These are phyloP conservation scores for Drosophila murphyi DNA, from an alignment of 1,140 invertebrate genomes.

Conservation along the genomic window DNA sequence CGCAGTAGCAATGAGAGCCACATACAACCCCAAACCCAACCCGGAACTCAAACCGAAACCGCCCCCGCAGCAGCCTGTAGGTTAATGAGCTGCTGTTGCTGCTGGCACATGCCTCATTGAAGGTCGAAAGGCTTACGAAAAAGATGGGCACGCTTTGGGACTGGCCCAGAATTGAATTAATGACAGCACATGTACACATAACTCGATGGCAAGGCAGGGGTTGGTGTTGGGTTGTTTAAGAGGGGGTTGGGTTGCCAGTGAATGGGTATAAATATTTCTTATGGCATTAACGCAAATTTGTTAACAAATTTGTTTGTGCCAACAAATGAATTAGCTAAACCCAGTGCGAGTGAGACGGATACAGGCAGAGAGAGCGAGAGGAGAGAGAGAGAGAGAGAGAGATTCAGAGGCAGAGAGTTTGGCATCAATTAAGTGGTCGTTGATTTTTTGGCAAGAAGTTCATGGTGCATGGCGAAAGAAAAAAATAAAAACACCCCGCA, in stretches of 20 bases:
- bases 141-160: constrained; percentile 18
- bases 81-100: constrained; percentile 71
- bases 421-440: constrained; percentile 68
- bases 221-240: no score
- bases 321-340: constrained; percentile 77
- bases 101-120: constrained; percentile 78
- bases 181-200: constrained; percentile 65
- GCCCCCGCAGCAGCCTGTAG: constrained; percentile 26
- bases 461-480: not conserved
- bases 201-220: not conserved
- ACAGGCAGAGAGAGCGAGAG: constrained; percentile 21
- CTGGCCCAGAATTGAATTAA: constrained; percentile 73
- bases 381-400: constrained; percentile 18
- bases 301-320: constrained; percentile 82
- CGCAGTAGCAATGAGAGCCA: constrained; percentile 51
- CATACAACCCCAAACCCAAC: not conserved
- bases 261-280: constrained; percentile 72
- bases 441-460: constrained; percentile 38
- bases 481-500: not conserved
- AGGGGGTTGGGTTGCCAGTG: not conserved
- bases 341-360: not conserved
- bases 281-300: constrained; percentile 79
- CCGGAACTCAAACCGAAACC: not conserved
- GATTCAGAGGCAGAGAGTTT: constrained; percentile 24
- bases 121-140: constrained; percentile 76